Evolutionary conservation across 2,888 invertebrate genomes (phyloP), one percentile per base, ranked within the genome.

Genomic region (Scaptomyza reducta): DNA sequence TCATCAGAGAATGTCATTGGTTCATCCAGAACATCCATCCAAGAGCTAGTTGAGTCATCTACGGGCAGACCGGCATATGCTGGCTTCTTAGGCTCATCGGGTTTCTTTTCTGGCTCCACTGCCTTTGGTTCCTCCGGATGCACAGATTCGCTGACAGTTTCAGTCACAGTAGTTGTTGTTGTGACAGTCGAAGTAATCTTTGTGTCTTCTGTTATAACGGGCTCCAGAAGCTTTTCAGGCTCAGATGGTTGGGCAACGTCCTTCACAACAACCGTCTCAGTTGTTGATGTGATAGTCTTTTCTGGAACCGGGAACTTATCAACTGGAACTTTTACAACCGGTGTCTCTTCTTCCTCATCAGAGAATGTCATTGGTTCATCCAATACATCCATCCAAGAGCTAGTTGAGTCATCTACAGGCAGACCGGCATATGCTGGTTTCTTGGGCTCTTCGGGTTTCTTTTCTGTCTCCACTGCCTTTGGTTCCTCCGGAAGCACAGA

Each of bases 361-460:
- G 9, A 45, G 47, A 91, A 80, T 13, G 74, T 67, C 65, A 89
- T 85, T 40, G 89, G 89, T 56, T 92, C 90, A 42, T 91, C 91
- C 47, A 90, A 10, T 6, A 88, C 85, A 50, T 85, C 78, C 83
- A 92, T 86, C 88, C 91, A 91, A 2, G 85, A 63, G 41, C 72
- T 87, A 87, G 35, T 68, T 0, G 68, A 58, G 14, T 68, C 68
- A 40, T 70, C 90, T 33, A 89, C 77, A 2, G 90, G 89, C 47
- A 89, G 67, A 6, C 88, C 90, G 27, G 80, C 88, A 60, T 89
- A 89, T 0, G 68, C 77, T 10, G 78, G 61, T 58, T 76, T 79
- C 77, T 65, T 88, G 0, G 89, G 78, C 70, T 90, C 84, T 54
- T 90, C 88, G 3, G 79, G 60, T 56, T 86, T 65, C 62, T 87